Evolutionary conservation across 2,797 vertebrate genomes (phyloP).

Genomic region (Harpagifer antarcticus): DNA sequence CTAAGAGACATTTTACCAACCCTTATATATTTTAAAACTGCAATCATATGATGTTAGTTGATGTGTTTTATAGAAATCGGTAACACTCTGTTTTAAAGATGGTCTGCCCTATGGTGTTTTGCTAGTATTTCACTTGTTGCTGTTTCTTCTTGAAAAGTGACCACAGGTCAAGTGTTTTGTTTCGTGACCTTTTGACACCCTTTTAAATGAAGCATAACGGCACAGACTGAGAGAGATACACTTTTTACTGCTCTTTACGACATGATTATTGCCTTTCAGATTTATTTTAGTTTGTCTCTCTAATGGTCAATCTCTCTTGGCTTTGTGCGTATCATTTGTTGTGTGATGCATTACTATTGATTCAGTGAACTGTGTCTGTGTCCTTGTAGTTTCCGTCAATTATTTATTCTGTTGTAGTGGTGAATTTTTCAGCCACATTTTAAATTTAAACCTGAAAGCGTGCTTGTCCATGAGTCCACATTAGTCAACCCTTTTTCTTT

Average conservation of each 20-base stretch:
- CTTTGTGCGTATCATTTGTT: background rate
- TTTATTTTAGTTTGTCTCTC: conserved; percentile 10
- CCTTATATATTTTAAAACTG: background rate
- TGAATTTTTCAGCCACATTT: background rate
- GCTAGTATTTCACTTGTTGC: conserved; percentile 34
- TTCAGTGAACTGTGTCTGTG: background rate
- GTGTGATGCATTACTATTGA: background rate
- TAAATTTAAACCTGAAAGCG: conserved; percentile 16
- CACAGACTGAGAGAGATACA: conserved; percentile 4
- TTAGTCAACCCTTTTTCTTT: conserved; percentile 4
- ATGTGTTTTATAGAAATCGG: background rate
- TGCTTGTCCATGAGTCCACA: background rate
- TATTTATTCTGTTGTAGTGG: background rate
- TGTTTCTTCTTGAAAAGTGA: conserved; percentile 34
- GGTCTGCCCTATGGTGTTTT: conserved; percentile 17
- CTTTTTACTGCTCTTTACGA: conserved; percentile 17
- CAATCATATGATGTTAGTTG: background rate
- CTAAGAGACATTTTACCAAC: background rate
- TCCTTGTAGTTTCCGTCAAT: background rate
- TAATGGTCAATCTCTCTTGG: background rate
- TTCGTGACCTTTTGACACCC: conserved; percentile 37
- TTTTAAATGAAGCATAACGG: conserved; percentile 19
- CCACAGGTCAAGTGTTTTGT: conserved; percentile 23
- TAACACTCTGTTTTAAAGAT: background rate
- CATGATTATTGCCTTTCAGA: conserved; percentile 6